Percentiles rank a stretch among this genome's conserved stretches.
These are phyloP conservation scores for Odontamblyopus lacepedii DNA, from an alignment of 2,797 vertebrate genomes.

Conservation along the genomic window DNA sequence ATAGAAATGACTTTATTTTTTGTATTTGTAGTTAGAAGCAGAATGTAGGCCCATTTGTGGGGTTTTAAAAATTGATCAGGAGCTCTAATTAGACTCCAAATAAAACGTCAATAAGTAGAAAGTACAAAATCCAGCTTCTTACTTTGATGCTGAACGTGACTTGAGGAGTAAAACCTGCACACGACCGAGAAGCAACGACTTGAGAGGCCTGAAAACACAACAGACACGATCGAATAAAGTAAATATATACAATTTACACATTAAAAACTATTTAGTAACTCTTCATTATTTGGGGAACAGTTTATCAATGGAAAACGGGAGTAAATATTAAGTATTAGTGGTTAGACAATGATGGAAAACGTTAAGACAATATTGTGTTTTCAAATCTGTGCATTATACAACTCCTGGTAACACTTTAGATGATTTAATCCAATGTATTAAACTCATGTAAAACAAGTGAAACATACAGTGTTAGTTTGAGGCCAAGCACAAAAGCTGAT, in stretches of 20 bases:
- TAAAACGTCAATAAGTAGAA: too few relatives aligned
- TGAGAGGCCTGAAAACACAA: conserved; percentile 74
- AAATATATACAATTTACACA: not conserved
- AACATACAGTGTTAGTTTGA: not conserved
- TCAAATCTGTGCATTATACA: not conserved
- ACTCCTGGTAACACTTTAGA: not conserved
- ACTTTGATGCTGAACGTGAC: conserved; percentile 92
- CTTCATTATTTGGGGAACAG: not conserved
- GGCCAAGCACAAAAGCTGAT: not conserved
- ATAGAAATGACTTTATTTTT: too few relatives aligned
- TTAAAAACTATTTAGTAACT: not conserved
- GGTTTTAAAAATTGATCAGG: too few relatives aligned
- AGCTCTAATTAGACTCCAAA: too few relatives aligned
- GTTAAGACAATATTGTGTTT: not conserved
- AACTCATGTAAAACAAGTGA: not conserved
- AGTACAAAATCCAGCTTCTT: not conserved
- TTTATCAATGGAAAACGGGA: not conserved
- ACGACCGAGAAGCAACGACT: conserved; percentile 82
- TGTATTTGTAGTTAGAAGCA: too few relatives aligned
- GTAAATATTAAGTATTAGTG: not conserved
- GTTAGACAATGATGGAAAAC: not conserved
- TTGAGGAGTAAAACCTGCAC: conserved; percentile 85
- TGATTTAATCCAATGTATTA: not conserved
- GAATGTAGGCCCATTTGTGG: too few relatives aligned
- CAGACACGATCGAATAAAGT: not conserved